Base-by-base conservation (phyloP, 2,888 invertebrate genomes). In the Pegoplata infirma region DNA sequence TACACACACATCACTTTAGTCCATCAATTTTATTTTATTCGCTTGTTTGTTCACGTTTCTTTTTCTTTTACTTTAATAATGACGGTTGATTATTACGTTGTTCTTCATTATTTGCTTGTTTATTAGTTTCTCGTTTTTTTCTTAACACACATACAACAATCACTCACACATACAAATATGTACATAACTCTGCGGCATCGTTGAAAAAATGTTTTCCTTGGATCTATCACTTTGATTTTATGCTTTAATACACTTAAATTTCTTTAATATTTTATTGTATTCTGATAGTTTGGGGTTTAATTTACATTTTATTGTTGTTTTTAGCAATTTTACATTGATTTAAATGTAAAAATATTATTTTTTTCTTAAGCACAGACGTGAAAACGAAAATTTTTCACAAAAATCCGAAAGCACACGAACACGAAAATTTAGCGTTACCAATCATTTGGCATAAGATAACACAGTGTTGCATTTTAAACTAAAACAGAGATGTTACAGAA, bases 361-460 rank as follows among this genome's bases (percentile, higher is more conserved):
- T 63, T 76, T 68, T 69, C 55, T 61, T 64, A 14, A 40, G 61
- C 78, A 75, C n/a, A 80, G 76, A 77, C 77, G 79, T 80, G 80
- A 78, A 81, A 76, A 76, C 76, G 71, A 81, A 80, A 76, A 75
- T 71, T 80, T 76, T 80, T 81, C 80, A 76, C 80, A 82, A 80
- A 82, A 83, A 81, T 81, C 78, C 79, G 79, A 79, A 75, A 79
- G 80, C 80, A 82, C 81, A 81, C 82, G 82, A 85, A 84, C 36
- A 58, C 28, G 21, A 44, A 51, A 46, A 56, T 61, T 61, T 28
- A 55, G 66, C 40, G 44, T 74, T 79, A 74, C 78, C 78, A 79
- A 79, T 74, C 59, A 17, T 44, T 19, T 46, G 58, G n/a, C 40
- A 63, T 68, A 73, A 73, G 67, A 44, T 67, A 58, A 73, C 47